A percentile compares a stretch with the other conserved stretches of the same genome.
These are phyloP conservation scores for Phortica magna DNA, from an alignment of 2,888 invertebrate genomes.

Conservation along the genomic window DNA sequence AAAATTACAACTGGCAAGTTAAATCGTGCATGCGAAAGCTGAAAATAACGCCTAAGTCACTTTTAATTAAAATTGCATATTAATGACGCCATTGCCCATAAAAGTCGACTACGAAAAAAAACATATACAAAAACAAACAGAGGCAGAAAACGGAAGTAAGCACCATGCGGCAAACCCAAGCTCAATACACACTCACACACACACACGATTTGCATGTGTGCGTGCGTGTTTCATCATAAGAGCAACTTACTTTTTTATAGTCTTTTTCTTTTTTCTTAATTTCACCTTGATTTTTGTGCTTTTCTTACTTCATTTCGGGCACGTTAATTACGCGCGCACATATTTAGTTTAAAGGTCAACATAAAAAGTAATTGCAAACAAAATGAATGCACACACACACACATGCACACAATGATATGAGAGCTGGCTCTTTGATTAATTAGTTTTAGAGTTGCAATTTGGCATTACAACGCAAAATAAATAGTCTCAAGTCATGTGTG, in stretches of 20 bases:
- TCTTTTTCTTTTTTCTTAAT: background rate
- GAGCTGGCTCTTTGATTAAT: constrained; percentile 61
- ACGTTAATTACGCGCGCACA: constrained; percentile 26
- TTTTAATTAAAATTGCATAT: constrained; percentile 72
- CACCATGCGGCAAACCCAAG: constrained; percentile 1
- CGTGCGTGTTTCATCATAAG: background rate
- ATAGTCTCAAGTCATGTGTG: constrained; percentile 53
- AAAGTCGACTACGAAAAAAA: constrained; percentile 28
- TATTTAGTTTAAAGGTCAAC: constrained; percentile 25
- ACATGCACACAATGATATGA: background rate
- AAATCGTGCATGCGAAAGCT: constrained; percentile 30
- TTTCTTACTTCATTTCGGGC: background rate
- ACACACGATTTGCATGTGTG: constrained; percentile 8
- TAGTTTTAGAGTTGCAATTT: constrained; percentile 66
- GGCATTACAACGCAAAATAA: constrained; percentile 47
- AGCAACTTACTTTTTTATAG: constrained; percentile 1
- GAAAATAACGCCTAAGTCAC: constrained; percentile 40
- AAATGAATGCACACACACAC: background rate
- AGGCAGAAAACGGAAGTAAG: constrained; percentile 46
- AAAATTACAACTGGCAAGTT: background rate
- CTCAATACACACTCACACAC: background rate
- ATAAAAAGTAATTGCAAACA: constrained; percentile 5
- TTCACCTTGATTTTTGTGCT: background rate
- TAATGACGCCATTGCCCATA: constrained; percentile 62
- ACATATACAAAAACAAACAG: background rate